Percentiles rank a stretch among this genome's conserved stretches.
phyloP scores from a whole-genome alignment of 2,888 invertebrate species.

The Pandemis cinnamomeana region DNA sequence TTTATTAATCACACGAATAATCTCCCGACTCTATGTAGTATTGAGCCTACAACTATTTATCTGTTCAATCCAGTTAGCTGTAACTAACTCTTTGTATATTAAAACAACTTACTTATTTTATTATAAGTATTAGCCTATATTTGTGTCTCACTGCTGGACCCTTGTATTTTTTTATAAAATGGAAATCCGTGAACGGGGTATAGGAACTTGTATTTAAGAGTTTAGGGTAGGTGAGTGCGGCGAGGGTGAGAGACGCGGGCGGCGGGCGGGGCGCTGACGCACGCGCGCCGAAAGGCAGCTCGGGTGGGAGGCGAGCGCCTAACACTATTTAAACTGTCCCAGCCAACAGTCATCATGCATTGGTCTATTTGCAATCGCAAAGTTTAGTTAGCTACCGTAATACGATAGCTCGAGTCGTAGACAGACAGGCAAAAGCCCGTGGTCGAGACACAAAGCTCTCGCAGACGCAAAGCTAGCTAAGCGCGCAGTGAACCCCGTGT shows the following conservation, averaged over 20 bases:
- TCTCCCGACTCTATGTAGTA: neutral
- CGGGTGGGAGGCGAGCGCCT: slow-evolving; percentile 83
- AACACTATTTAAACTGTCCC: slow-evolving; percentile 87
- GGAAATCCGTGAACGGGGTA: neutral
- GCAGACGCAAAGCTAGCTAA: slow-evolving; percentile 83
- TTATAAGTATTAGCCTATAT: too few species aligned
- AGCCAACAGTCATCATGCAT: slow-evolving; percentile 87
- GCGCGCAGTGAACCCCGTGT: slow-evolving; percentile 81
- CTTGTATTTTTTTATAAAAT: neutral
- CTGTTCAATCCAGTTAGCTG: neutral
- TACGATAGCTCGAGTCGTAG: slow-evolving; percentile 83
- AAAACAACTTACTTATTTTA: too few species aligned
- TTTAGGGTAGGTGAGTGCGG: slow-evolving; percentile 32
- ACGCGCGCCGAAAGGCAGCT: slow-evolving; percentile 84
- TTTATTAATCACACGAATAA: too few species aligned
- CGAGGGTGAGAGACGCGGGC: slow-evolving; percentile 43
- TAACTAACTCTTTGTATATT: too few species aligned
- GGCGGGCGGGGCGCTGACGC: slow-evolving; percentile 81
- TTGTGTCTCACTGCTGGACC: too few species aligned
- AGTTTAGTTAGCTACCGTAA: slow-evolving; percentile 86
- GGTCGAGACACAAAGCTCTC: slow-evolving; percentile 84
- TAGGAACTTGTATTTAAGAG: neutral
- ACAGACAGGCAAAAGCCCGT: slow-evolving; percentile 86
- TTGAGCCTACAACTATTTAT: neutral
- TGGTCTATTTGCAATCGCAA: slow-evolving; percentile 88